phyloP scores from a whole-genome alignment of 2,888 invertebrate species.

The Lordiphosa andalusiaca region DNA sequence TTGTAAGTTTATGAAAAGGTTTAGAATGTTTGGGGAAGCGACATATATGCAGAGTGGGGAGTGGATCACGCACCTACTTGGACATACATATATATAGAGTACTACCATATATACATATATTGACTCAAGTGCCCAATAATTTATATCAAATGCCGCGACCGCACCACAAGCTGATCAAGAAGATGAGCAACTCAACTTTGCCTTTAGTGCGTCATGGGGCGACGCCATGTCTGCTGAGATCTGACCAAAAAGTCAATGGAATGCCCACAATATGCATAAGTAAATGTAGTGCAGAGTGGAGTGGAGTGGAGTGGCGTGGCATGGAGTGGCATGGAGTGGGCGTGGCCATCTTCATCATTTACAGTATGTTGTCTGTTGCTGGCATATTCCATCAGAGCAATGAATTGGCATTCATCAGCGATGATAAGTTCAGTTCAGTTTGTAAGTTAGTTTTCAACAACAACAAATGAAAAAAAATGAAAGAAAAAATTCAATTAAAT shows the following conservation, averaged over 20 bases:
- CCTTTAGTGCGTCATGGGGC: slow-evolving; percentile 10
- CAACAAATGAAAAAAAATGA: no score
- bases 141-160: slow-evolving; percentile 4
- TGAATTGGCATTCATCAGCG: slow-evolving; percentile 16
- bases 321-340: slow-evolving; percentile 2
- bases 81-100: neutral
- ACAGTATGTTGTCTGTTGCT: slow-evolving; percentile 4
- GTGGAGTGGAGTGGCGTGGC: neutral
- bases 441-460: neutral
- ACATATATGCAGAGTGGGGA: slow-evolving; percentile 15
- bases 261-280: neutral
- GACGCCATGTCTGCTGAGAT: slow-evolving; percentile 6
- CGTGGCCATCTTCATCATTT: slow-evolving; percentile 5
- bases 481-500: slow-evolving; percentile 57
- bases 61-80: slow-evolving; percentile 3
- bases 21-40: slow-evolving; percentile 20
- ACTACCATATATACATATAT: slow-evolving; percentile 20
- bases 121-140: slow-evolving; percentile 50
- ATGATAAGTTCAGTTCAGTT: slow-evolving; percentile 5
- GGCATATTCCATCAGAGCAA: slow-evolving; percentile 14
- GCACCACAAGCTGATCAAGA: slow-evolving; percentile 10
- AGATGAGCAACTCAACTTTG: slow-evolving; percentile 20
- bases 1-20: no score
- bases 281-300: neutral
- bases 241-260: neutral